phyloP scores from a whole-genome alignment of 2,113 vertebrate genomes.

The Hirundichthys speculiger region DNA sequence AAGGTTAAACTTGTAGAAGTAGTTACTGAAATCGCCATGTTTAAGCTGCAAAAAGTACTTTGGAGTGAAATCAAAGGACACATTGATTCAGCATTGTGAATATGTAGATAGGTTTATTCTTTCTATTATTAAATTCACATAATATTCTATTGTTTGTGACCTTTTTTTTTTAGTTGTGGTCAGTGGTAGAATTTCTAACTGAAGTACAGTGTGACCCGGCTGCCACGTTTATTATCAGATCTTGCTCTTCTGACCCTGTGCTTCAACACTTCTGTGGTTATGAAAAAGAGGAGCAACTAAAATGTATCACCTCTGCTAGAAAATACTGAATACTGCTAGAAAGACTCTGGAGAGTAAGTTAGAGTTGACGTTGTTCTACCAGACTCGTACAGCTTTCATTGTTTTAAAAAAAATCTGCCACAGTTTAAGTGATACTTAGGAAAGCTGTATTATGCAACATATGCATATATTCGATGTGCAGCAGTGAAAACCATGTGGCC shows the following conservation, averaged over 20 bases:
- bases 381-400: not conserved
- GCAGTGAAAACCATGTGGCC: slow-evolving; percentile 15
- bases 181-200: not conserved
- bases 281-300: slow-evolving; percentile 47
- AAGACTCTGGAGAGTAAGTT: slow-evolving; percentile 3
- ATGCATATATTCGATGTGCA: not conserved
- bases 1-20: slow-evolving; percentile 25
- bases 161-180: not conserved
- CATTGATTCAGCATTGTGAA: not conserved
- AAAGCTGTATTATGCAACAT: not conserved
- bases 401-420: not conserved
- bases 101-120: no score
- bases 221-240: slow-evolving; percentile 37
- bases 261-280: slow-evolving; percentile 28
- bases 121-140: no score
- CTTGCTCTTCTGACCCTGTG: slow-evolving; percentile 26
- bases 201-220: slow-evolving; percentile 13
- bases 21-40: slow-evolving; percentile 36
- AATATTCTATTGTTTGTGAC: not conserved
- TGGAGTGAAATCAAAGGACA: slow-evolving; percentile 20
- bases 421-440: not conserved
- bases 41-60: slow-evolving; percentile 4
- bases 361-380: not conserved
- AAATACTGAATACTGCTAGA: slow-evolving; percentile 16
- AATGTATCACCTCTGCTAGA: slow-evolving; percentile 63